These are phyloP conservation scores for Chanos chanos DNA, from an alignment of 2,797 vertebrate genomes.

Conservation along the genomic window DNA sequence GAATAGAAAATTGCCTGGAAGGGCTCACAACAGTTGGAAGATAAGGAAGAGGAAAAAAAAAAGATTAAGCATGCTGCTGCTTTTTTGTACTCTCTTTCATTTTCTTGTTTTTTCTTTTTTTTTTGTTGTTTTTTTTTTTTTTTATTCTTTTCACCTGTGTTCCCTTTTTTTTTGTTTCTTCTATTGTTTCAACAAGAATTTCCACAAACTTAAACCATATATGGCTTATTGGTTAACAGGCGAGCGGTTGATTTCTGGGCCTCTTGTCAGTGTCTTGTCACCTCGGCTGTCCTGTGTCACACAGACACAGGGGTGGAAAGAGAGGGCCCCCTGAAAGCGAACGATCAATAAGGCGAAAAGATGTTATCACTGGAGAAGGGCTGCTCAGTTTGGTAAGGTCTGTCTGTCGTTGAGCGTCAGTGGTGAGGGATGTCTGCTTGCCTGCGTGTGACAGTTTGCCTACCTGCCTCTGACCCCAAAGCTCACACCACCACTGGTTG, in stretches of 20 bases:
- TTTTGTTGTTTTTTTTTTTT: conserved; percentile 13
- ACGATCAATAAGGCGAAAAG: conserved; percentile 46
- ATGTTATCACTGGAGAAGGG: conserved; percentile 19
- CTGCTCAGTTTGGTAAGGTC: conserved; percentile 50
- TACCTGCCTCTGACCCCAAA: conserved; percentile 68
- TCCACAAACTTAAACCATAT: conserved; percentile 3
- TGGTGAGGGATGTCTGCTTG: conserved; percentile 63
- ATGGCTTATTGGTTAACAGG: conserved; percentile 24
- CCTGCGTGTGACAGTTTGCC: conserved; percentile 58
- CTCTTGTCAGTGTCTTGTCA: conserved; percentile 28
- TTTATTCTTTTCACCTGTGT: conserved; percentile 18
- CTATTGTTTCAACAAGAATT: conserved; percentile 28
- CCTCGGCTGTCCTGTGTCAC: conserved; percentile 25
- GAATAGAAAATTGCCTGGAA: conserved; percentile 79
- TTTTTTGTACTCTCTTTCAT: conserved; percentile 53
- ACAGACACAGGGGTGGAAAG: conserved; percentile 20
- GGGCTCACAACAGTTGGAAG: conserved; percentile 73
- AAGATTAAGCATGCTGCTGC: conserved; percentile 75
- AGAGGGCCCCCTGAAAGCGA: conserved; percentile 30
- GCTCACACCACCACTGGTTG: conserved; percentile 61
- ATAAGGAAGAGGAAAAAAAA: conserved; percentile 77
- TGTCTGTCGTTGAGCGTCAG: conserved; percentile 52
- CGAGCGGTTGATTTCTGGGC: conserved; percentile 25
- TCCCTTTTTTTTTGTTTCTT: conserved; percentile 13
- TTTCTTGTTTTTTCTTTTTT: neutral